A percentile compares a stretch with the other conserved stretches of the same genome.
phyloP scores from a whole-genome alignment of 2,888 invertebrate species.

The Drosophila paranaensis region DNA sequence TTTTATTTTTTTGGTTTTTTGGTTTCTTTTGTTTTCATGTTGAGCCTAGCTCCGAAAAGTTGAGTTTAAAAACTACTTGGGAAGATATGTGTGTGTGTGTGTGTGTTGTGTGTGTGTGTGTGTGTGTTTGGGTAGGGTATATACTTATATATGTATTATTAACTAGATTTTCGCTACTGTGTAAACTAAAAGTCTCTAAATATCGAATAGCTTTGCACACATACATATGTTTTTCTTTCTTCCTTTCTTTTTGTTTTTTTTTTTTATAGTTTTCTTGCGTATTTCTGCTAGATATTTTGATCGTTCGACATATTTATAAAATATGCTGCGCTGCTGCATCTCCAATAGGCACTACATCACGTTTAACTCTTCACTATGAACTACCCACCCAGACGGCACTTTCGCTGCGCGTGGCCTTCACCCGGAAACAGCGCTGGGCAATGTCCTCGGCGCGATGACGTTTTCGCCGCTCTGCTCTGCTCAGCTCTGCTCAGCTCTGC shows the following conservation, averaged over 20 bases:
- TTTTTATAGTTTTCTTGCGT: background rate
- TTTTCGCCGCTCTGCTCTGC: background rate
- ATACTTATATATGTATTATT: slow-evolving; percentile 18
- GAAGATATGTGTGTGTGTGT: slow-evolving; percentile 60
- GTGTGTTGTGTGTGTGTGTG: slow-evolving; percentile 56
- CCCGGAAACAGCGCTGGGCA: slow-evolving; percentile 28
- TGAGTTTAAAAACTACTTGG: slow-evolving; percentile 48
- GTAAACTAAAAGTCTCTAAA: slow-evolving; percentile 32
- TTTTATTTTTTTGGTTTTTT: background rate
- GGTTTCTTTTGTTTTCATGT: slow-evolving; percentile 4
- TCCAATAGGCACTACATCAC: slow-evolving; percentile 79
- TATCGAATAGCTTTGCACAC: slow-evolving; percentile 39
- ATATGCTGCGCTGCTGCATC: slow-evolving; percentile 53
- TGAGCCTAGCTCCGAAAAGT: slow-evolving; percentile 48
- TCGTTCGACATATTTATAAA: slow-evolving; percentile 67
- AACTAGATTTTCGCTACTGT: slow-evolving; percentile 37
- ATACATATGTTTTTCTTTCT: slow-evolving; percentile 20
- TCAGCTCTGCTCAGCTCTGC: background rate
- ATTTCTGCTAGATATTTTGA: background rate
- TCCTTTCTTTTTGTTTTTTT: no score
- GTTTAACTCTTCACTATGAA: slow-evolving; percentile 68
- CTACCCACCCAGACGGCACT: slow-evolving; percentile 37
- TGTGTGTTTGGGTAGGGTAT: slow-evolving; percentile 15
- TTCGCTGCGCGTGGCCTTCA: slow-evolving; percentile 23
- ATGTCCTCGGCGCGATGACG: slow-evolving; percentile 19